Base-by-base conservation (phyloP, 2,888 invertebrate genomes). In the Marasmarcha lunaedactyla region DNA sequence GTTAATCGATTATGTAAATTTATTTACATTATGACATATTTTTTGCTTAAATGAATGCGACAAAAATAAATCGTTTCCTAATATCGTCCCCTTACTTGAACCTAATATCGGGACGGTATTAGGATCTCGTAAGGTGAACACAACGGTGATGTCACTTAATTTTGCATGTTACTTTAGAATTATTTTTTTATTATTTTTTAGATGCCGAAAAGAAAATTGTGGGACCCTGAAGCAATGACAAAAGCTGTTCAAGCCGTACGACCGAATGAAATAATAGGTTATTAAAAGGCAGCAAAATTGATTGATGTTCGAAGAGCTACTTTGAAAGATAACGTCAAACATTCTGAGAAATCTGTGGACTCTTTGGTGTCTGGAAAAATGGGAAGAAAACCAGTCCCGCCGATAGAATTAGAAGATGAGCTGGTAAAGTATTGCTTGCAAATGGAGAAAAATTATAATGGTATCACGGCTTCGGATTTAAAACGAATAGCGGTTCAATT, bases 301-400 rank as follows among this genome's bases (percentile, higher is more conserved):
- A 46, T 46, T 41, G 33, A 44, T 36, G 46, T 51, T 39, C 47
- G 45, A 34, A 3, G 20, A 48, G 41, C 44, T 41, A 44, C 48
- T 37, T 43, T 48, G 40, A 41, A 44, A 42, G 41, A 42, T 35
- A 42, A 44, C 37, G 41, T 42, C 1, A 40, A 44, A 44, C 26
- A 39, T 26, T 38, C 42, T 38, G 35, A 30, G 10, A 30, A 30
- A 30, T 30, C 30, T 30, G 30, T 38, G 25, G 45, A 45, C 38
- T 12, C 14, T 42, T 11, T 44, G 25, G 39, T 38, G 7, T 40
- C 41, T 40, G 45, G 40, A 39, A 38, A 30, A 30, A 30, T 30
- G 30, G 30, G 30, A 30, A 30, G 30, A 30, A 30, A 30, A 30
- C 30, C 30, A 30, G 30, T 30, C 10, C 12, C 10, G 30, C 30